Base-by-base conservation (phyloP, 2,888 invertebrate genomes). In the Crematogaster levior region DNA sequence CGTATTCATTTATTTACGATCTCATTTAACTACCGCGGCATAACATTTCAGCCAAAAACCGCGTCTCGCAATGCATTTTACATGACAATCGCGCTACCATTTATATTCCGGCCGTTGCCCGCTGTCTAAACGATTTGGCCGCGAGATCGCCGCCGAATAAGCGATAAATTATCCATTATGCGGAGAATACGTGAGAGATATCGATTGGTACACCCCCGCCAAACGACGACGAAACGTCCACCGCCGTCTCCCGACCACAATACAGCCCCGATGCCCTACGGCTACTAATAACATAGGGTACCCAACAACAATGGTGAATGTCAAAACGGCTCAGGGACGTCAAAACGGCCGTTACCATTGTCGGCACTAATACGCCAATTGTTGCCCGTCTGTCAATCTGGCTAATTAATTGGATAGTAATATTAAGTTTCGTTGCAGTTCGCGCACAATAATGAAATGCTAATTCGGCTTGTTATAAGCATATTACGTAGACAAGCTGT, bases 1-100 rank as follows among this genome's bases (percentile, higher is more conserved):
- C 85, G 83, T 80, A 85, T 89, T n/a, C 88, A 83, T 86, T 89
- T 89, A 89, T 89, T 89, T 89, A 89, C 86, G 87, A 86, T 77
- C 84, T 83, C 83, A 84, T 85, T 88, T 83, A 72, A 73, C 65
- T 74, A 34, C 83, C 79, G 63, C 79, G 83, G 61, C 74, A 75
- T 73, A 84, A 80, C 74, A 74, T 63, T 75, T 75, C 82, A 74
- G 21, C 56, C 51, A 53, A 66, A 53, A 56, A 46, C 53, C 68
- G 10, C n/a, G 56, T 72, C 51, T 56, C 63, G 63, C 73, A 63
- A n/a, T 87, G 86, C 87, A 85, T 83, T 86, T 85, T 82, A 83
- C 84, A 88, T 86, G 84, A 85, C 82, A 85, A 88, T 85, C 79
- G 81, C 81, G 80, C 77, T 82, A 81, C 51, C 86, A 89, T 89